These are phyloP conservation scores for Acrocephalus kingi DNA, from an alignment of 2,113 vertebrate genomes.

Conservation along the genomic window DNA sequence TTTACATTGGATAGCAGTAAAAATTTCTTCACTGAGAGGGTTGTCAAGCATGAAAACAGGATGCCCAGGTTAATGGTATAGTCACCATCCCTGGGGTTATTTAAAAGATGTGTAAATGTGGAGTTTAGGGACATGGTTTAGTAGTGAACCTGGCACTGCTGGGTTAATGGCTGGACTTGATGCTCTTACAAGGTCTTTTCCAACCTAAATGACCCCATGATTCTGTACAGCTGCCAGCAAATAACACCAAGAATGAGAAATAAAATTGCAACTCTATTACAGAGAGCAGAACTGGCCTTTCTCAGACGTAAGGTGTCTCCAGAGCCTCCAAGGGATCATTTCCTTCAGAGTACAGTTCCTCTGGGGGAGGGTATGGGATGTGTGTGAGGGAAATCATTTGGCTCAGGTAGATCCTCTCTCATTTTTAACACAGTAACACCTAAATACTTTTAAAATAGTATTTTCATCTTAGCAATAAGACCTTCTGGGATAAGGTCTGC, in stretches of 20 bases:
- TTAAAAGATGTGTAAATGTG: not conserved
- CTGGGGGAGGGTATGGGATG: not conserved
- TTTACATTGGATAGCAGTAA: not conserved
- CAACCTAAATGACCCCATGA: not conserved
- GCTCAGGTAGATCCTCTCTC: not conserved
- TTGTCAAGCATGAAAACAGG: not conserved
- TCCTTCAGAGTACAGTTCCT: not conserved
- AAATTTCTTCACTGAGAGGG: not conserved
- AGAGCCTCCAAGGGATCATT: not conserved
- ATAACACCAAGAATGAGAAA: not conserved
- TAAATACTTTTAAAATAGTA: not conserved
- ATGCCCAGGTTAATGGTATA: not conserved
- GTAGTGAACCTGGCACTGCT: not conserved
- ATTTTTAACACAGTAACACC: not conserved
- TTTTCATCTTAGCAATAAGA: not conserved
- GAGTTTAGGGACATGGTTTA: not conserved
- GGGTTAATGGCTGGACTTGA: not conserved
- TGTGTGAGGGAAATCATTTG: not conserved
- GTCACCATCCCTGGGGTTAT: not conserved
- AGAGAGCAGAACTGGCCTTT: not conserved
- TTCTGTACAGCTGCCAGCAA: not conserved
- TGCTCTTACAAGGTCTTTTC: not conserved
- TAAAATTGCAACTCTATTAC: not conserved
- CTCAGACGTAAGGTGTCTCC: not conserved
- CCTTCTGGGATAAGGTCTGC: not conserved